Conservation (phyloP, 1,140 invertebrate species). For the Bilobella aurantiaca region DNA sequence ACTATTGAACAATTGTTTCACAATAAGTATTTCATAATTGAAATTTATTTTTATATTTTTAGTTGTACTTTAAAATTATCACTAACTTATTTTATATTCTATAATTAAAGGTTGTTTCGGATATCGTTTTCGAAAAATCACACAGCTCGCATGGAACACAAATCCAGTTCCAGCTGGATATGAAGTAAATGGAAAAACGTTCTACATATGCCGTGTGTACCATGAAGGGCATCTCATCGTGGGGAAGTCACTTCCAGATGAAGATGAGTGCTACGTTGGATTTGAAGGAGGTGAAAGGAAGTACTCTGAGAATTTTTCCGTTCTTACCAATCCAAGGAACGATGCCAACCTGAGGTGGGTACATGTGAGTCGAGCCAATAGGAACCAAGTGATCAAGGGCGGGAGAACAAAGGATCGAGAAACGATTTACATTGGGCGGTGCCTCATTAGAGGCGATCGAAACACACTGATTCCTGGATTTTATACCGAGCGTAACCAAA, state of each 20-base stretch:
- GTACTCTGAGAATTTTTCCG: constrained; percentile 4
- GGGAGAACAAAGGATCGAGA: background rate
- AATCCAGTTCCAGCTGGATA: background rate
- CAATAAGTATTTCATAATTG: too few relatives aligned
- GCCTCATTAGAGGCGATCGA: background rate
- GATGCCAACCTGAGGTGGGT: constrained; percentile 4
- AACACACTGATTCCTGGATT: background rate
- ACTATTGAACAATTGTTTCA: too few relatives aligned
- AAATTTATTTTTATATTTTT: too few relatives aligned
- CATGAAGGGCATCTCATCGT: constrained; percentile 9
- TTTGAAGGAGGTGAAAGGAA: background rate
- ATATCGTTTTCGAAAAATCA: constrained; percentile 13
- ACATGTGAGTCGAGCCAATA: background rate
- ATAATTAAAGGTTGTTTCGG: constrained; percentile 13
- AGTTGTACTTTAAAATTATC: too few relatives aligned
- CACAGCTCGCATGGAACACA: background rate
- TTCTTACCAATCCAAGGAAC: constrained; percentile 9
- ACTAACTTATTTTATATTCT: too few relatives aligned
- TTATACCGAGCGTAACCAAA: background rate
- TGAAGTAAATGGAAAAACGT: background rate
- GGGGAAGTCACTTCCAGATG: constrained; percentile 11
- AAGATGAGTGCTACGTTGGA: background rate
- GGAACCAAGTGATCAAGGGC: background rate
- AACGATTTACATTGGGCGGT: background rate
- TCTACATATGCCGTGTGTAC: constrained; percentile 11